phyloP scores from a whole-genome alignment of 2,888 invertebrate genomes.

The Chalcis sispes region DNA sequence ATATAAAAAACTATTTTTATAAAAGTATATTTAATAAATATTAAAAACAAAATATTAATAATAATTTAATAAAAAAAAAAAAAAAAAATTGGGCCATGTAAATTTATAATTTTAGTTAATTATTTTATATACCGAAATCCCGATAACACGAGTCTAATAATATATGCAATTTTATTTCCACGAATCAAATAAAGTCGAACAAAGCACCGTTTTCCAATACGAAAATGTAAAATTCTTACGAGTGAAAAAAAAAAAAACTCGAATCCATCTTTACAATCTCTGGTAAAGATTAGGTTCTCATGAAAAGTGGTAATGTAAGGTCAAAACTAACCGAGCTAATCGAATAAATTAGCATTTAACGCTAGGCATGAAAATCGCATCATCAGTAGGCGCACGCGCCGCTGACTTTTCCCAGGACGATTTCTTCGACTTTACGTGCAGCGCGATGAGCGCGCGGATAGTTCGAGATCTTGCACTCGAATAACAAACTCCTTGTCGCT shows the following conservation, averaged over 20 bases:
- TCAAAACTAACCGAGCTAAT: slow-evolving; percentile 66
- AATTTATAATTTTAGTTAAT: no score
- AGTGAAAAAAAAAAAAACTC: slow-evolving; percentile 4
- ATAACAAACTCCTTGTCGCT: slow-evolving; percentile 11
- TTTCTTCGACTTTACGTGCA: not conserved
- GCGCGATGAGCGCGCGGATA: slow-evolving; percentile 5
- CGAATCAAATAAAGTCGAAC: no score
- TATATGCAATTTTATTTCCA: no score
- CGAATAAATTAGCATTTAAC: slow-evolving; percentile 69
- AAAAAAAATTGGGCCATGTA: no score
- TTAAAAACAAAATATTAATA: no score
- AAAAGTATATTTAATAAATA: no score
- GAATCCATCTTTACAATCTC: slow-evolving; percentile 7
- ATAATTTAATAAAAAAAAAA: no score
- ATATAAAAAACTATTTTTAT: no score
- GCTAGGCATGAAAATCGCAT: slow-evolving; percentile 60
- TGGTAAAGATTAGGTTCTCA: slow-evolving; percentile 17
- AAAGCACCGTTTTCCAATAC: no score
- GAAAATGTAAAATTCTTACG: no score
- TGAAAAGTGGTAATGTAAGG: slow-evolving; percentile 20
- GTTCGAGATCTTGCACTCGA: slow-evolving; percentile 10
- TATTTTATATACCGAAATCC: no score
- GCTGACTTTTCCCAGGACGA: slow-evolving; percentile 55
- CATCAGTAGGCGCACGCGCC: slow-evolving; percentile 56
- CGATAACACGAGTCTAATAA: no score